Evolutionary conservation across 1,140 invertebrate species (phyloP), one percentile per base, ranked within the genome.

Genomic region (Drosophila rhopaloa): DNA sequence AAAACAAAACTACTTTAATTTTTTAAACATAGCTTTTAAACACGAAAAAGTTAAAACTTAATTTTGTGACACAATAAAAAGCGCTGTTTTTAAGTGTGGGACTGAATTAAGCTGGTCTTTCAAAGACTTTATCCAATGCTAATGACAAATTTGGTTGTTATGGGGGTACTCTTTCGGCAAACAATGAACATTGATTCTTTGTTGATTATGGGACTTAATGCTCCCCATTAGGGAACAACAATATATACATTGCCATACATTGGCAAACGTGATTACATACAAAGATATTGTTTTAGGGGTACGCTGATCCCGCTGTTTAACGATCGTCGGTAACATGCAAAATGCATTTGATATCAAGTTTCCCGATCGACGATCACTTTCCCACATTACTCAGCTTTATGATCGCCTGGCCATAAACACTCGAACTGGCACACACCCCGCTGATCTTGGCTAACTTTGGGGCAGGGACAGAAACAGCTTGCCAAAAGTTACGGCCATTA

Each of bases 341-440:
- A 72, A 50, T 46, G 65, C 68, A 72, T 71, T 71, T 71, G 65
- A 72, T 71, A 71, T 66, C 27, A 66, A 59, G 29, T 57, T 51
- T 29, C 46, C 10, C 41, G 56, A 71, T 63, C 59, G 53, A 41
- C 59, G 61, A 81, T 81, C 59, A 65, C 61, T 80, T 85, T 85
- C 77, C 71, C 81, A 86, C 82, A 85, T 86, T 81, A 85, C 56
- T 78, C 81, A 86, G 73, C 59, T 84, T 85, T 73, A 84, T 84
- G 81, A 74, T 40, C 46, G 14, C 1, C 4, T 9, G 38, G 47
- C 60, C 81, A 44, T 85, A 74, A 81, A 85, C 41, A 73, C 38
- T 24, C 13, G 54, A 51, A 66, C 48, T 60, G 48, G 55, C 54
- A 57, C 40, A 48, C 46, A 43, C 60, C 70, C 50, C 46, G 75